A percentile compares a stretch with the other conserved stretches of the same genome.
Evolutionary conservation across 1,140 invertebrate genomes (phyloP).

Genomic region (Drosophila simulans): DNA sequence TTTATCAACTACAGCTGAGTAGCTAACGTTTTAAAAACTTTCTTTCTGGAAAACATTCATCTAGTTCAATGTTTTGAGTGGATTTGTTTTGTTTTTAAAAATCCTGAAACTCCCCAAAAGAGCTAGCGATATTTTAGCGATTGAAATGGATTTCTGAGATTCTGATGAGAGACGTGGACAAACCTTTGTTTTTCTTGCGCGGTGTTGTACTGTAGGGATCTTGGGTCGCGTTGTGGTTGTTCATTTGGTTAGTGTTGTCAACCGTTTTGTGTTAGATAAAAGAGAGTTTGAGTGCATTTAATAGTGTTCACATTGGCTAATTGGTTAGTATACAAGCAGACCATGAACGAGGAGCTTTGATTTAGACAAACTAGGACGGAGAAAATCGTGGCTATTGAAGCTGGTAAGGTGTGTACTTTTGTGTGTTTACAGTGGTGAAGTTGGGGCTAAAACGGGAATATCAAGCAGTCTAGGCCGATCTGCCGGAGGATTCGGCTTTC

Average conservation of each 20-base stretch:
- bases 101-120: constrained; percentile 1
- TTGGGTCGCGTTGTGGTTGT: constrained; percentile 65
- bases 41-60: neutral
- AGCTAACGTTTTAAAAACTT: neutral
- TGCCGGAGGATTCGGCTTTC: constrained; percentile 20
- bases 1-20: neutral
- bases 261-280: constrained; percentile 58
- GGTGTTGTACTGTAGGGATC: constrained; percentile 84
- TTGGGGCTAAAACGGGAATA: neutral
- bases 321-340: constrained; percentile 37
- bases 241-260: constrained; percentile 47
- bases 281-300: constrained; percentile 76
- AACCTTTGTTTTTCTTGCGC: constrained; percentile 81
- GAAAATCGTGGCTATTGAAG: constrained; percentile 38
- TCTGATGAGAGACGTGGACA: constrained; percentile 66
- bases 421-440: constrained; percentile 26
- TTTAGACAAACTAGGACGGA: constrained; percentile 22
- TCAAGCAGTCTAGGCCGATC: constrained; percentile 41
- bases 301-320: constrained; percentile 63
- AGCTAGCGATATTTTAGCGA: constrained; percentile 18
- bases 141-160: constrained; percentile 41
- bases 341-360: constrained; percentile 49
- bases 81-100: too few species aligned
- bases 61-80: too few species aligned
- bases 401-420: constrained; percentile 27